These are phyloP conservation scores for Loripinus fragilis DNA, from an alignment of 2,888 invertebrate species.

Conservation along the genomic window DNA sequence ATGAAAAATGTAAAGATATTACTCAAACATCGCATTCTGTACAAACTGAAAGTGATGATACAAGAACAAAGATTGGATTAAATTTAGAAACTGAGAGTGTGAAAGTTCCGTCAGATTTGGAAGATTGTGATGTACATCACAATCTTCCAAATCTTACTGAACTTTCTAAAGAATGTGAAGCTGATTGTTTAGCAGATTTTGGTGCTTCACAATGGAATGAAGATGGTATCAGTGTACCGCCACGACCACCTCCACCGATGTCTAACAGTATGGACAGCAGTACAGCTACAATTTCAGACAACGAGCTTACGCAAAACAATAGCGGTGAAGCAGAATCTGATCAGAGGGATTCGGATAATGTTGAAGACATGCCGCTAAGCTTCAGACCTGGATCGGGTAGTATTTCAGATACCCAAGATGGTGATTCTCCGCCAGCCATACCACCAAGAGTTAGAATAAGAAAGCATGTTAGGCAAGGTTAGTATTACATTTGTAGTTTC, in stretches of 20 bases:
- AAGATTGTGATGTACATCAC: background rate
- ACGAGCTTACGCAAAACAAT: background rate
- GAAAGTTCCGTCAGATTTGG: background rate
- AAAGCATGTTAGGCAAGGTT: slow-evolving; percentile 27
- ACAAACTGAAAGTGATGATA: background rate
- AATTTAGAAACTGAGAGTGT: background rate
- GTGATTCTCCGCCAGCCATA: slow-evolving; percentile 48
- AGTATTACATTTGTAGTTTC: background rate
- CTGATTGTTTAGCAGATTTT: background rate
- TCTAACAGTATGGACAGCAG: background rate
- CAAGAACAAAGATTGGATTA: background rate
- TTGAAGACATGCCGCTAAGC: slow-evolving; percentile 20
- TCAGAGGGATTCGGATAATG: background rate
- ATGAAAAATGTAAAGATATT: background rate
- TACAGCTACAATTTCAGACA: background rate
- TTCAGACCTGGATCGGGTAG: slow-evolving; percentile 17
- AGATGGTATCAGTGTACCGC: background rate
- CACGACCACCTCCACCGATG: slow-evolving; percentile 7
- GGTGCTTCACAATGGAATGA: background rate
- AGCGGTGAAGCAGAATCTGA: background rate
- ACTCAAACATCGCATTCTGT: too few species aligned
- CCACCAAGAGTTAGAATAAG: slow-evolving; percentile 43
- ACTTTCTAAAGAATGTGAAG: too few species aligned
- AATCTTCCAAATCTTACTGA: background rate
- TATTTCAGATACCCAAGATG: slow-evolving; percentile 20